These are phyloP conservation scores for Fabriciana adippe DNA, from an alignment of 2,888 invertebrate genomes.

Conservation along the genomic window DNA sequence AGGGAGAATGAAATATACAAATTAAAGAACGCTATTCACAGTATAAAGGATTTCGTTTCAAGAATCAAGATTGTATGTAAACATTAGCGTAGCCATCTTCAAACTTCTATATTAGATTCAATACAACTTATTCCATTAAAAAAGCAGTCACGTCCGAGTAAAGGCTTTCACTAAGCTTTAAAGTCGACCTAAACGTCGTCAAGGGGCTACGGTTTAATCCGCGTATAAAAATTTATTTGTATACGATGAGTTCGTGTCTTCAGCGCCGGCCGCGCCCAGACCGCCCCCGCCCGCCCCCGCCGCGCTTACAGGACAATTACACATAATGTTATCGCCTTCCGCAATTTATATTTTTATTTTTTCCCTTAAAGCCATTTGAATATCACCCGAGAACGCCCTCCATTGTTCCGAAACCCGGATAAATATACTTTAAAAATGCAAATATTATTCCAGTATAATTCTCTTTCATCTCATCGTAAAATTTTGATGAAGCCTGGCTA, in stretches of 20 bases:
- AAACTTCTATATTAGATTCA: slow-evolving; percentile 2
- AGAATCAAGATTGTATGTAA: neutral
- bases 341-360: slow-evolving; percentile 18
- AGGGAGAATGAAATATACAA: no score
- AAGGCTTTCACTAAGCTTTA: slow-evolving; percentile 1
- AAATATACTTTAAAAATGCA: slow-evolving; percentile 29
- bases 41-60: no score
- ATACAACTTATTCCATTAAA: slow-evolving; percentile 3
- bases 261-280: no score
- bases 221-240: slow-evolving; percentile 8
- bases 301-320: slow-evolving; percentile 22
- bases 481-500: slow-evolving; percentile 23
- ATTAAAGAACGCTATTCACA: no score
- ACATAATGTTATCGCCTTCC: slow-evolving; percentile 12
- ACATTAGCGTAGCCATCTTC: slow-evolving; percentile 1
- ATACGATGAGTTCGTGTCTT: neutral
- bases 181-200: slow-evolving; percentile 8
- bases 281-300: neutral
- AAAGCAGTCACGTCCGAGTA: slow-evolving; percentile 8
- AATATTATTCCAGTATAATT: slow-evolving; percentile 24
- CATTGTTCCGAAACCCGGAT: slow-evolving; percentile 16
- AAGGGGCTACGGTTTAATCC: slow-evolving; percentile 2
- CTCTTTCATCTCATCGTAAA: slow-evolving; percentile 24
- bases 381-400: slow-evolving; percentile 2
- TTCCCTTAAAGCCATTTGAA: slow-evolving; percentile 13